Conservation (phyloP, 2,888 invertebrate species). For the Xanthorhoe designata region DNA sequence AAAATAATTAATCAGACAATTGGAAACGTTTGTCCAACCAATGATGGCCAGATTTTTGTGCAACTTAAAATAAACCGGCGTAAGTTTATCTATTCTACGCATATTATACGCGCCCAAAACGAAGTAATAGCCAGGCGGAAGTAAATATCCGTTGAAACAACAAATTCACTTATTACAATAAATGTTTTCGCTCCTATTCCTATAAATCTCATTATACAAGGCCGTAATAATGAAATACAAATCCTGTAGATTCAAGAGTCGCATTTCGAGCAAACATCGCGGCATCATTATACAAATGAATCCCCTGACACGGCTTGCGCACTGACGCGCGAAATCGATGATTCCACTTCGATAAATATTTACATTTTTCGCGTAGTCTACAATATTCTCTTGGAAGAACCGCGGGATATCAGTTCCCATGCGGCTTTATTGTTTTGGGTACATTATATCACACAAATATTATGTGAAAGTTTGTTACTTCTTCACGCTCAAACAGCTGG, state of each 20-base stretch:
- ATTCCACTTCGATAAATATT: conserved; percentile 34
- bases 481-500: too few species aligned
- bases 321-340: conserved; percentile 30
- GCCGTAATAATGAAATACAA: conserved; percentile 14
- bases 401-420: neutral
- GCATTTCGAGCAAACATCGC: conserved; percentile 8
- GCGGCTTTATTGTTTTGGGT: neutral
- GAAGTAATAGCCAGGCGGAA: too few species aligned
- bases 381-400: neutral
- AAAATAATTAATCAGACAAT: too few species aligned
- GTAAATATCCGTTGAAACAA: too few species aligned
- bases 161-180: neutral
- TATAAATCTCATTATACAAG: conserved; percentile 1
- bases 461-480: too few species aligned
- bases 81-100: too few species aligned
- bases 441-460: too few species aligned
- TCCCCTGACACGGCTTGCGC: conserved; percentile 19
- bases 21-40: too few species aligned
- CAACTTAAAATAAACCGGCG: too few species aligned
- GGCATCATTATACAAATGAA: conserved; percentile 34
- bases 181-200: neutral
- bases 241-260: neutral
- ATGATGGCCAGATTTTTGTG: too few species aligned
- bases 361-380: conserved; percentile 21
- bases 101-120: too few species aligned